Percentiles rank a stretch among this genome's conserved stretches.
Conservation (phyloP, 2,888 invertebrate genomes). For the Acanthosepion pharaonis region DNA sequence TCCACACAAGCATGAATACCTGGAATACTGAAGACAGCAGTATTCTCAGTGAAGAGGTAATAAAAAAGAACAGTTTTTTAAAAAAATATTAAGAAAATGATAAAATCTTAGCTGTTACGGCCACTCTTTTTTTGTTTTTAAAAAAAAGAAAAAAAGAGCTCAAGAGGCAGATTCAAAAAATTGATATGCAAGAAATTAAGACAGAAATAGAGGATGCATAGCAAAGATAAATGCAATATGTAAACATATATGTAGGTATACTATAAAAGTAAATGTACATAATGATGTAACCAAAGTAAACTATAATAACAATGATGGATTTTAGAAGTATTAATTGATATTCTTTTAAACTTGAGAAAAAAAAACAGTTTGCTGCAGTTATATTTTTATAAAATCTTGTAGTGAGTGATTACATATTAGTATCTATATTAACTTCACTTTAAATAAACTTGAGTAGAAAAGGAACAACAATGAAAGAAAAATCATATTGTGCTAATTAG, state of each 20-base stretch:
- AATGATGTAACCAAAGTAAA: too few species aligned
- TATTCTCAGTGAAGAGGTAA: neutral
- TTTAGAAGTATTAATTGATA: too few species aligned
- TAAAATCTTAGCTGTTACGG: neutral
- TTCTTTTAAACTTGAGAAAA: too few species aligned
- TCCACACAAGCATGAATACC: too few species aligned
- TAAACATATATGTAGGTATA: neutral
- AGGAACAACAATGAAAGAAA: neutral
- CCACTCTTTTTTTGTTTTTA: too few species aligned
- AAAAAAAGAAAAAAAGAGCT: neutral
- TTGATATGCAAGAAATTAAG: neutral
- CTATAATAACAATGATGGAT: too few species aligned
- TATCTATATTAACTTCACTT: too few species aligned
- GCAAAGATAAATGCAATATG: neutral
- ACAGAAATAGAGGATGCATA: neutral
- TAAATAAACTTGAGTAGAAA: too few species aligned
- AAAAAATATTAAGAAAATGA: neutral
- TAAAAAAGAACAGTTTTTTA: neutral
- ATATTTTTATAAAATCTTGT: too few species aligned
- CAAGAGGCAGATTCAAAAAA: neutral
- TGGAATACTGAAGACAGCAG: too few species aligned
- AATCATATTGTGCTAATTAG: neutral
- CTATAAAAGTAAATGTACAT: neutral
- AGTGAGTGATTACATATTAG: too few species aligned
- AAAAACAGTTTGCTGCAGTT: too few species aligned